Base-by-base conservation (phyloP, 2,888 invertebrate species). In the Cryptocheilus praepositus region DNA sequence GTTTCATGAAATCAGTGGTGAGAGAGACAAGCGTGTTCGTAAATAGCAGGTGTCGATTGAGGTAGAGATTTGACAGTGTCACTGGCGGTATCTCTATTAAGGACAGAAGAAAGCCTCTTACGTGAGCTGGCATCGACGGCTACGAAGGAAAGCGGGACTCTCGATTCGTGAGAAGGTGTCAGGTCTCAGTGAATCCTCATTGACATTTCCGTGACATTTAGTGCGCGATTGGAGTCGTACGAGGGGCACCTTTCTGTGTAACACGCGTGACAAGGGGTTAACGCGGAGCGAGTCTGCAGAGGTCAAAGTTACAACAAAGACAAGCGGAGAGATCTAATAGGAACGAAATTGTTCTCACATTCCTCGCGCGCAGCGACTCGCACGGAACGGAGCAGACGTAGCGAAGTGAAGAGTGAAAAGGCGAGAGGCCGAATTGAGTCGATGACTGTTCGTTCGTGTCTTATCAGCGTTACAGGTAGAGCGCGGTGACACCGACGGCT, bases 171-270 rank as follows among this genome's bases (percentile, higher is more conserved):
- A 36, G 71, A 77, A 77, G 75, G 77, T 73, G 78, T 74, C 78
- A 78, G 76, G 76, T 73, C 67, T 78, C 71, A 61, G 55, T 59
- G 77, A 75, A 73, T 71, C 64, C 76, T 77, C 74, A 74, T 76
- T 80, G 80, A 82, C 82, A 81, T 80, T 82, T 79, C 71, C 77
- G 70, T 81, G 82, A 81, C 82, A 82, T 80, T 81, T 79, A 73
- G 70, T 74, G 78, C 72, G 74, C 67, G 74, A 71, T 70, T 66
- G 64, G 65, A 58, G 55, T 46, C 64, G 56, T 61, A 59, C 56
- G 65, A 59, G 54, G 49, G 28, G 54, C 67, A 56, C 54, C 55
- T 73, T 72, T 71, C 67, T 75, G 72, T 72, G 73, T 76, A 61
- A 75, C 75, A 70, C 76, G 78, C 74, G 76, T 56, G 36, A 36